A percentile compares a stretch with the other conserved stretches of the same genome.
Conservation (phyloP, 2,113 vertebrate genomes). For the Phalacrocorax brasilianus region DNA sequence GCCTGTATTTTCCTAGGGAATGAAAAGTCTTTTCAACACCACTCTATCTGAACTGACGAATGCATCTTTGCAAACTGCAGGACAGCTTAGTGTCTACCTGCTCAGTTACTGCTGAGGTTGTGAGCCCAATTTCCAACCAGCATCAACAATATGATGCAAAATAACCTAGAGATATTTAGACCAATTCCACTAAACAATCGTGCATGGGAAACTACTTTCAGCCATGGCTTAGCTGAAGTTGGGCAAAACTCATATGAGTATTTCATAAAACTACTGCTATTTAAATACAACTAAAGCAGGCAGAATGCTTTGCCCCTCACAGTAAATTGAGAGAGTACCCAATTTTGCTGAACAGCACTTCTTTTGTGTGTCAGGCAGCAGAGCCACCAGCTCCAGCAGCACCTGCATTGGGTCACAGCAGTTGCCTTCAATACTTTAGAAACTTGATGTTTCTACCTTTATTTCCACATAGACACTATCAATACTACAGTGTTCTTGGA, state of each 20-base stretch:
- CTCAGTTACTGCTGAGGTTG: neutral
- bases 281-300: neutral
- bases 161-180: neutral
- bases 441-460: neutral
- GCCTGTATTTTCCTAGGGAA: neutral
- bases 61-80: neutral
- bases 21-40: neutral
- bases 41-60: neutral
- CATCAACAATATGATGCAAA: neutral
- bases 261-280: neutral
- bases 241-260: neutral
- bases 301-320: neutral
- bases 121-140: neutral
- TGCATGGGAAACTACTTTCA: neutral
- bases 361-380: neutral
- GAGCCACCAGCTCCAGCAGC: neutral
- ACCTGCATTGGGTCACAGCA: neutral
- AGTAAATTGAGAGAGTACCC: neutral
- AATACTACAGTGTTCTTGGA: neutral
- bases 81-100: neutral
- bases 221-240: neutral
- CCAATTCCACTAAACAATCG: neutral
- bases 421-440: neutral
- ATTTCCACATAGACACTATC: neutral
- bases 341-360: neutral